Evolutionary conservation across 1,140 invertebrate genomes (phyloP).

Genomic region (Archegozetes longisetosus): DNA sequence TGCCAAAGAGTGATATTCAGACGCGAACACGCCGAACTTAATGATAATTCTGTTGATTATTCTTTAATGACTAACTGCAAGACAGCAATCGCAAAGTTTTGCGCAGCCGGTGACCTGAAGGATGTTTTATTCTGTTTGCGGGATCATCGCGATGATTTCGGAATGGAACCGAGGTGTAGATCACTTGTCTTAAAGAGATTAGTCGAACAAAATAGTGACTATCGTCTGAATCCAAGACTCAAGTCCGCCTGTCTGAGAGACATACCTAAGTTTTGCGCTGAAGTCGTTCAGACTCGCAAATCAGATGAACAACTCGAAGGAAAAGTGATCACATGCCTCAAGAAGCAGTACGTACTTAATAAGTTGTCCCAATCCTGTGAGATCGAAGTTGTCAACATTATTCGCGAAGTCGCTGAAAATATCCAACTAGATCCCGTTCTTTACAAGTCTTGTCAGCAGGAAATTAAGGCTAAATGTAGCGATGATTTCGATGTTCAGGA

Average conservation of each 20-base stretch:
- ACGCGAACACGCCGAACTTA: conserved; percentile 63
- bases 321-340: conserved; percentile 30
- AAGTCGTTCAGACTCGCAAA: conserved; percentile 28
- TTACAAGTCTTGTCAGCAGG: conserved; percentile 46
- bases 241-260: conserved; percentile 57
- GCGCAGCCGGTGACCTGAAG: conserved; percentile 42
- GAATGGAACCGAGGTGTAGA: conserved; percentile 71
- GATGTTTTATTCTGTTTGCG: conserved; percentile 34
- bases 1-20: conserved; percentile 70
- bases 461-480: conserved; percentile 19
- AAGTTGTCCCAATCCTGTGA: conserved; percentile 45
- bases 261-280: conserved; percentile 48
- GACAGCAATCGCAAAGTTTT: conserved; percentile 64
- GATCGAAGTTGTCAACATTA: conserved; percentile 56
- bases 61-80: conserved; percentile 62
- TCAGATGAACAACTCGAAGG: conserved; percentile 25
- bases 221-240: conserved; percentile 72
- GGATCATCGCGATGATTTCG: conserved; percentile 55
- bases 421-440: conserved; percentile 68
- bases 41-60: conserved; percentile 69
- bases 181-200: conserved; percentile 68
- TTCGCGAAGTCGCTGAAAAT: conserved; percentile 70
- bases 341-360: conserved; percentile 26
- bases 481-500: conserved; percentile 49
- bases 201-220: conserved; percentile 81